These are phyloP conservation scores for Porites australiensis DNA, from an alignment of 64 coral and sea anemone genomes.

Conservation along the genomic window DNA sequence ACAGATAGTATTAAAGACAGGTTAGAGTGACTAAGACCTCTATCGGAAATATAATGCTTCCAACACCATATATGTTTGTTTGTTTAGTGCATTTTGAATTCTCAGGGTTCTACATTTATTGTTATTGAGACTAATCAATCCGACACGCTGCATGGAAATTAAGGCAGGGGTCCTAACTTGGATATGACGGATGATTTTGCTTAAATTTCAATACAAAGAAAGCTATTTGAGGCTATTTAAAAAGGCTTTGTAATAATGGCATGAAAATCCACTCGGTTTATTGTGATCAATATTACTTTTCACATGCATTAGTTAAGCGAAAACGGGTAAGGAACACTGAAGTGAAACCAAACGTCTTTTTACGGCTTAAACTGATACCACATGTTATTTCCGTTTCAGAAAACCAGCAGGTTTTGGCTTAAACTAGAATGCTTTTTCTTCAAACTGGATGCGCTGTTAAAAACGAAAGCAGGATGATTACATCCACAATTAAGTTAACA, in stretches of 20 bases:
- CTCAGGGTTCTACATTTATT: background rate
- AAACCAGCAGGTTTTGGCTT: background rate
- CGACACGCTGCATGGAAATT: background rate
- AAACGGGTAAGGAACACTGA: too few relatives aligned
- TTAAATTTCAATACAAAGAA: slow-evolving; percentile 10
- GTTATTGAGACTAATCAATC: background rate
- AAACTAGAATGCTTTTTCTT: background rate
- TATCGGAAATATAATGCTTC: too few relatives aligned
- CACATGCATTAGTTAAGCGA: too few relatives aligned
- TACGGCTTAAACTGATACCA: background rate
- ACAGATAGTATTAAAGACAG: too few relatives aligned
- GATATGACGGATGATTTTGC: background rate
- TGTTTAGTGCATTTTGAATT: background rate
- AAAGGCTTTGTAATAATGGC: background rate
- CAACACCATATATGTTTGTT: background rate
- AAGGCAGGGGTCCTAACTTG: background rate
- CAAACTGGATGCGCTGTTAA: background rate
- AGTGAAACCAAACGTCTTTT: too few relatives aligned
- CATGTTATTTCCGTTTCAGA: background rate
- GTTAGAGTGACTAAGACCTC: too few relatives aligned
- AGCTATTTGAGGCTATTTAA: background rate
- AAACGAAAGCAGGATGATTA: background rate
- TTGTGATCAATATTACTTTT: too few relatives aligned
- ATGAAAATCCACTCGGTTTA: background rate
- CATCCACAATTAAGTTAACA: background rate